Evolutionary conservation across 2,113 vertebrate species (phyloP).

Genomic region (Spea bombifrons): DNA sequence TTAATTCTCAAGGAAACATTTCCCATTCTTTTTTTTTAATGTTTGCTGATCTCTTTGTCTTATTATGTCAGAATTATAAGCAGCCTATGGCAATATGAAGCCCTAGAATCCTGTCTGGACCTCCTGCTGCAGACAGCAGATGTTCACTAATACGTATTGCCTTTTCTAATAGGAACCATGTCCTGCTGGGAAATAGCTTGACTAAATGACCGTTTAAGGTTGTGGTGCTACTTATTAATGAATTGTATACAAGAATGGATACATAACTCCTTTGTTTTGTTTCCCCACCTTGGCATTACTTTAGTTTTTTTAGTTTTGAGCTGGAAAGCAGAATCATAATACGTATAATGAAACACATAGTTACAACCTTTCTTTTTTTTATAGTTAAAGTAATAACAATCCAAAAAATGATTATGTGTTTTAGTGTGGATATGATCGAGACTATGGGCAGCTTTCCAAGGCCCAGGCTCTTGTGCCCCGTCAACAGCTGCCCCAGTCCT

Average conservation of each 20-base stretch:
- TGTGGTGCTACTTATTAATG: conserved; percentile 20
- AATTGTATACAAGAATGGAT: conserved; percentile 9
- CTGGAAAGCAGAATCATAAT: no score
- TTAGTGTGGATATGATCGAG: no score
- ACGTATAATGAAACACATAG: no score
- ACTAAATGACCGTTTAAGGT: conserved; percentile 41
- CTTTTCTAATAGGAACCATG: conserved; percentile 32
- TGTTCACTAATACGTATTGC: conserved; percentile 37
- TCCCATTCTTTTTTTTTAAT: conserved; percentile 6
- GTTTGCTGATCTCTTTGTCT: conserved; percentile 34
- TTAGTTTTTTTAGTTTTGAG: no score
- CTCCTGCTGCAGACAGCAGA: conserved; percentile 44
- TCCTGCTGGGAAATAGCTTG: conserved; percentile 23
- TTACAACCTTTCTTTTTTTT: no score
- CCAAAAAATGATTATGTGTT: no score
- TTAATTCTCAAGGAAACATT: conserved; percentile 1
- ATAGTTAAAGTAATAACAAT: no score
- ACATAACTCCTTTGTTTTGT: neutral
- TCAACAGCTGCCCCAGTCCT: no score
- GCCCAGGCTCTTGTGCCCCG: no score
- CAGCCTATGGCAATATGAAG: conserved; percentile 33
- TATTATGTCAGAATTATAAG: conserved; percentile 30
- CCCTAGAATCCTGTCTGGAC: conserved; percentile 38
- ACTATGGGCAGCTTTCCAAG: no score
- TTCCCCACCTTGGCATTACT: neutral